Conservation (phyloP, 53 echinoderm and acorn worm species). For the Glandiceps talaboti region DNA sequence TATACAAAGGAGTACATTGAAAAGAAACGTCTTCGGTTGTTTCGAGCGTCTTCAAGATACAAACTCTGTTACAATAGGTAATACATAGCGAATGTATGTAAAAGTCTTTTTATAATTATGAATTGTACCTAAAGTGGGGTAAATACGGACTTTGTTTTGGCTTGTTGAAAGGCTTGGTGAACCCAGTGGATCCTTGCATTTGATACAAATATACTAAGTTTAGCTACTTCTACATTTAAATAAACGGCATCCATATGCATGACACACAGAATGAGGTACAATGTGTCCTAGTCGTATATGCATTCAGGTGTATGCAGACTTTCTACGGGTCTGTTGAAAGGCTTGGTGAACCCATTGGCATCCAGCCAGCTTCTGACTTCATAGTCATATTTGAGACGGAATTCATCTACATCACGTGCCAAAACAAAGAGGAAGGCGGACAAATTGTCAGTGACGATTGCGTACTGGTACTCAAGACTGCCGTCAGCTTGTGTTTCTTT, state of each 20-base stretch:
- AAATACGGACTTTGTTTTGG: constrained; percentile 2
- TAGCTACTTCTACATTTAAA: no score
- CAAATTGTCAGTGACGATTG: neutral
- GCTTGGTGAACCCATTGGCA: neutral
- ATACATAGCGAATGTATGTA: no score
- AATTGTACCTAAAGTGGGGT: constrained; percentile 7
- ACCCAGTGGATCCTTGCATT: no score
- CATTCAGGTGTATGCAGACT: constrained; percentile 3
- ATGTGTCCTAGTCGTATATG: constrained; percentile 12
- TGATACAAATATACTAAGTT: no score
- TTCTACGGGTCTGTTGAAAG: constrained; percentile 8
- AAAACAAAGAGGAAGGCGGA: neutral
- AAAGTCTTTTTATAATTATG: no score
- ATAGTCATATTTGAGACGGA: neutral
- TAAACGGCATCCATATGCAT: no score
- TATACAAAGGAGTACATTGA: no score
- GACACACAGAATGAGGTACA: no score
- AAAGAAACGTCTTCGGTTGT: no score
- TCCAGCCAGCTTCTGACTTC: neutral
- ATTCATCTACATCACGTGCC: neutral
- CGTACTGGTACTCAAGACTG: neutral
- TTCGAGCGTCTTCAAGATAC: no score
- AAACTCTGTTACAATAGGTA: no score
- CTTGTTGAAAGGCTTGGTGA: neutral
- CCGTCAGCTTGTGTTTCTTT: neutral